These are phyloP conservation scores for Jordanella pulchra DNA, from an alignment of 2,797 vertebrate genomes.

Conservation along the genomic window DNA sequence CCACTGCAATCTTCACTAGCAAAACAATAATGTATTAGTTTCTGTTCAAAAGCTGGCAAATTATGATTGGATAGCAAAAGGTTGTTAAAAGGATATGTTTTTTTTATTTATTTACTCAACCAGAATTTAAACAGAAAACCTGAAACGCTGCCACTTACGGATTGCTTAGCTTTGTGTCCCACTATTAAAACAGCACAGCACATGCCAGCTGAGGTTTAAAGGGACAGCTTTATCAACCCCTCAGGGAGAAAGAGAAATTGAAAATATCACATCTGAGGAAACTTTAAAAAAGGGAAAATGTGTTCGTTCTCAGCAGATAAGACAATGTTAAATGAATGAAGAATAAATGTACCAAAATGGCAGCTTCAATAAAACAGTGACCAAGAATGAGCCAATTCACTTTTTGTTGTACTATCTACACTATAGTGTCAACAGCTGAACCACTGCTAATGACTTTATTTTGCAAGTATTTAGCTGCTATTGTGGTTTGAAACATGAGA, in stretches of 20 bases:
- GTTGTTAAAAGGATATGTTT: no score
- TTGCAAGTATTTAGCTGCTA: constrained; percentile 35
- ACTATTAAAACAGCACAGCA: background rate
- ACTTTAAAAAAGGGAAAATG: no score
- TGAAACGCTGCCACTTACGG: no score
- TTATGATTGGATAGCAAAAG: no score
- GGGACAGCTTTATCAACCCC: background rate
- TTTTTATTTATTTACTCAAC: no score
- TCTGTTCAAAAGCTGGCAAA: no score
- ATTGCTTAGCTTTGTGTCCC: background rate
- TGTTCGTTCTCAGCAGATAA: constrained; percentile 4
- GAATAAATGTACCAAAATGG: constrained; percentile 7
- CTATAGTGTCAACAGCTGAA: constrained; percentile 22
- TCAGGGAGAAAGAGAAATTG: background rate
- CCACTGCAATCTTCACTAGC: no score
- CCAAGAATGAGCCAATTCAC: constrained; percentile 15
- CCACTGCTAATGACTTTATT: constrained; percentile 35
- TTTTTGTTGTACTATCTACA: constrained; percentile 36
- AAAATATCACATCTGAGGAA: constrained; percentile 15
- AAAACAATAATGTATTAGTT: no score
- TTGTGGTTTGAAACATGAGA: constrained; percentile 46
- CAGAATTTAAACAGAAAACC: no score
- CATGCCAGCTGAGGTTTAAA: background rate
- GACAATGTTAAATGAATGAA: constrained; percentile 9
- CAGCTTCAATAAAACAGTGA: constrained; percentile 20